These are phyloP conservation scores for Dasyurus viverrinus DNA, from an alignment of 2,113 vertebrate genomes.

Conservation along the genomic window DNA sequence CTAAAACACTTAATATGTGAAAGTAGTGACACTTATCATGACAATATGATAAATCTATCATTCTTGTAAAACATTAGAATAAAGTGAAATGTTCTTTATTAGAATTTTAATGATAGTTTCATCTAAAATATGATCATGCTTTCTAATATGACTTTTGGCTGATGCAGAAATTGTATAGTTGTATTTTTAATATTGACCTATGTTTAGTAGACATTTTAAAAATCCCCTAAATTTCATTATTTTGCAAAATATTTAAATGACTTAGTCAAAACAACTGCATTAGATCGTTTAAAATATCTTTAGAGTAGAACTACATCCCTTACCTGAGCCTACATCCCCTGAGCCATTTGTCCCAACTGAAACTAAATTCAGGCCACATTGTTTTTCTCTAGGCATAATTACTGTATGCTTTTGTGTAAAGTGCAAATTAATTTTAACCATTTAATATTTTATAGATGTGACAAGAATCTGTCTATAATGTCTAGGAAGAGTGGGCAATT, in stretches of 20 bases:
- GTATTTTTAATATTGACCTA: not conserved
- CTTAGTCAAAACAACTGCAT: not conserved
- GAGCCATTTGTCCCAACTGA: not conserved
- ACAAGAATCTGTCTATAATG: not conserved
- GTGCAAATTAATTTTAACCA: not conserved
- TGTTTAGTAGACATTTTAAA: not conserved
- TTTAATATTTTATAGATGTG: not conserved
- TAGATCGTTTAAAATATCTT: not conserved
- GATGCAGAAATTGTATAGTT: not conserved
- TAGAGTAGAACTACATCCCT: not conserved
- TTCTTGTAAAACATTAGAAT: not conserved
- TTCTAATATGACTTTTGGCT: not conserved
- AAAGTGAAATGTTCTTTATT: not conserved
- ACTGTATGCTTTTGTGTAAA: not conserved
- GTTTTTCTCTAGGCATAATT: not conserved
- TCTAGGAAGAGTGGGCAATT: not conserved
- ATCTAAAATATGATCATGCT: not conserved
- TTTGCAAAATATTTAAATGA: not conserved
- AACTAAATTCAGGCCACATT: not conserved
- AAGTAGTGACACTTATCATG: not conserved
- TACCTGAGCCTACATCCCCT: too few relatives aligned
- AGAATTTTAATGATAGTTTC: not conserved
- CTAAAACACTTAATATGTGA: not conserved
- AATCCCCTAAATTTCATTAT: not conserved
- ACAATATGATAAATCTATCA: not conserved